Base-by-base conservation (phyloP, 2,797 vertebrate genomes). In the Phrynocephalus forsythii region DNA sequence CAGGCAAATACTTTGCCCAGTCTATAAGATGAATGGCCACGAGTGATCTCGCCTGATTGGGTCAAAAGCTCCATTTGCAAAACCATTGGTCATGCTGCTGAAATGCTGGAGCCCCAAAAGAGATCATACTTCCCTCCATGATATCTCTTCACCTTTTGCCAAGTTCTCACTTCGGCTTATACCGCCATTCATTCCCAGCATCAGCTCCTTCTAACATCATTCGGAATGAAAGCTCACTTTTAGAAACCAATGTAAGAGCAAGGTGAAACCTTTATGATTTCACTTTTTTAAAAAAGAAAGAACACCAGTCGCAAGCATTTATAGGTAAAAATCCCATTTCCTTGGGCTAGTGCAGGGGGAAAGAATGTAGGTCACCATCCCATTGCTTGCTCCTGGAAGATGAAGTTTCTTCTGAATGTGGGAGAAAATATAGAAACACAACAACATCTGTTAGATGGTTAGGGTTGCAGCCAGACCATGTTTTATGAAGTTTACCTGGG, bases 21-120 rank as follows among this genome's bases (percentile, higher is more conserved):
- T 87, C 86, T 91, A 67, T 85, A 91, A 94, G 93, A 94, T 73
- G 89, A 91, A 94, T 94, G 83, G 92, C 91, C 86, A 72, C 4
- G 9, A 71, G 91, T 84, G 90, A 90, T 89, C 38, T 69, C 89
- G 87, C 91, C 92, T 92, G 93, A 92, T 88, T 90, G 91, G 92
- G 87, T 92, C 90, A 90, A 44, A 56, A 81, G 90, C 86, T 90
- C 28, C 0, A 0, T 1, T 15, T 88, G 60, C 33, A n/a, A 0
- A 83, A 30, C 82, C 91, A 91, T 92, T 48, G 11, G 86, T 93
- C 88, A 79, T 6, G 1, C 4, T 9, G 77, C 68, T 86, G 11
- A 76, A 91, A 76, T 38, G 67, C 85, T 87, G 69, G 20, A 56
- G 0, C 63, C 77, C 28, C 8, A 1, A 63, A 24, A 75, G 28